Evolutionary conservation across 2,113 vertebrate genomes (phyloP), one percentile per base, ranked within the genome.

Genomic region (Sialia sialis): DNA sequence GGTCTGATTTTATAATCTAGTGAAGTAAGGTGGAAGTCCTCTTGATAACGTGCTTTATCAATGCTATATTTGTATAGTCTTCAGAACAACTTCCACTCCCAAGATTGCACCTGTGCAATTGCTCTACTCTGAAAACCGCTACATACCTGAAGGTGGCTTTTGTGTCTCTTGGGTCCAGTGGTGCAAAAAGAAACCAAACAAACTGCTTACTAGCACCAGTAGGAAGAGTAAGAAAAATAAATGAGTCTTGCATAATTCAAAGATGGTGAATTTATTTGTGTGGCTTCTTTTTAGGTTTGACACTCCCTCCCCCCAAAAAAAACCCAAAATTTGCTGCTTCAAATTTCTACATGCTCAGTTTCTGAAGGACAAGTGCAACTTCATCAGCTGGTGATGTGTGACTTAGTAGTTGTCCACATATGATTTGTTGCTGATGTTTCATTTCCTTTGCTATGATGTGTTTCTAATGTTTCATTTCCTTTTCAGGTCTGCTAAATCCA

Each of bases 401-500:
- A 29, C 21, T 46, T 46, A 11, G 7, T 60, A 82, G 39, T 67
- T 87, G 41, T 72, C 34, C 9, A 21, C 0, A 0, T 73, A 4
- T 44, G 22, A 66, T 43, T 74, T 82, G 9, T 75, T 75, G 34
- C 11, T 93, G 39, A 95, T 52, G 23, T 60, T 97, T 91, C 4
- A 16, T 96, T 97, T 95, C 74, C 30, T 95, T 59, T 96, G 48
- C 25, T 49, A 9, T 49, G 48, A 2, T 13, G 6, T 5, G 1
- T 89, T 91, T 63, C 64, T 93, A 43, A 95, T 52, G 23, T 60
- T 97, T 90, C 5, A 15, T 96, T 96, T 95, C 74, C 29, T 95
- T 59, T 96, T 34, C 96, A 98, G 98, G 77, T 90, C 62, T 97
- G 74, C 56, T 94, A 63, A 85, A 83, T 87, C 95, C 70, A 1